phyloP scores from a whole-genome alignment of 2,888 invertebrate genomes.

The Leptinotarsa haldemani region DNA sequence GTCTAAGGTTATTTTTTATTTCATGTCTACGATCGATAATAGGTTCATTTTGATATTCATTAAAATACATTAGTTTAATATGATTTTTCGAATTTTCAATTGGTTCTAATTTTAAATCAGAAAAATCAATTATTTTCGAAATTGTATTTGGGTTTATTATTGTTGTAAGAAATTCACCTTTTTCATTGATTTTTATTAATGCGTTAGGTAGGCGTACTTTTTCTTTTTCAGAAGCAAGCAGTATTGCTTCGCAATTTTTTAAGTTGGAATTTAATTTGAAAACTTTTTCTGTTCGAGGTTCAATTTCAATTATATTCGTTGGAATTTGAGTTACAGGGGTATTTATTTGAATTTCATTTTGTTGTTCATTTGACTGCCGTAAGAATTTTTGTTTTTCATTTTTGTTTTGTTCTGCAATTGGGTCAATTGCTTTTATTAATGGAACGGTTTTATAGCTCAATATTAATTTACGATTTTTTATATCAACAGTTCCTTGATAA shows the following conservation, averaged over 20 bases:
- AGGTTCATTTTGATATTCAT: background rate
- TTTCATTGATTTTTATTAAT: background rate
- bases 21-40: too few relatives aligned
- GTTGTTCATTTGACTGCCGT: too few relatives aligned
- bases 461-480: background rate
- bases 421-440: background rate
- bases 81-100: background rate
- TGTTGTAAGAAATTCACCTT: conserved; percentile 3
- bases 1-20: too few relatives aligned
- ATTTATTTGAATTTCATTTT: background rate
- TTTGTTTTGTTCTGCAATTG: background rate
- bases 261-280: conserved; percentile 2
- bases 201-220: conserved; percentile 1
- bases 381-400: too few relatives aligned
- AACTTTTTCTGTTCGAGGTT: background rate
- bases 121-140: background rate
- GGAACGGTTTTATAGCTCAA: background rate
- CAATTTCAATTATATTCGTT: background rate
- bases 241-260: background rate
- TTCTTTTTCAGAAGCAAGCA: conserved; percentile 6
- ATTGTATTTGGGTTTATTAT: background rate
- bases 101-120: background rate
- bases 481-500: too few relatives aligned
- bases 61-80: background rate
- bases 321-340: background rate